Evolutionary conservation across 1,140 invertebrate species (phyloP), one percentile per base, ranked within the genome.

Genomic region (Melipona quadrifasciata): DNA sequence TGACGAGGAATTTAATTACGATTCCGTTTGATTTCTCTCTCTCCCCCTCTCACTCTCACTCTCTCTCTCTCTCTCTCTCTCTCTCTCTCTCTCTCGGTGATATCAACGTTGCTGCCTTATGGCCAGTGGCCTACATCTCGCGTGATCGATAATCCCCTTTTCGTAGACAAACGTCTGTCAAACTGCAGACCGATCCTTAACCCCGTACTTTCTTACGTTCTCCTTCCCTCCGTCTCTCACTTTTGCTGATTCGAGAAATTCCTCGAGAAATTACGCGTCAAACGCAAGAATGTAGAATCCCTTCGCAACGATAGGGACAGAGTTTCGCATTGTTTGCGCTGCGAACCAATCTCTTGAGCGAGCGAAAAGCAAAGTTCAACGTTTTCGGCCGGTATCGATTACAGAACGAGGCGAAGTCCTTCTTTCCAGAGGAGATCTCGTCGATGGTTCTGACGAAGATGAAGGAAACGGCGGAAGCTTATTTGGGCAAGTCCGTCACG

Each of bases 381-480:
- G n/a, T 24, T 61, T n/a, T 61, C 58, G 24, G 3, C 39, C 39
- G 39, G 39, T 68, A 68, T 77, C 70, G 24, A 39, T 84, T 58
- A 17, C 31, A 75, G 82, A 24, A 34, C 39, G 51, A 81, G 31
- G 24, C 21, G 64, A 87, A 87, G 70, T 78, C 82, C 31, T 85
- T 85, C 73, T 85, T 85, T 47, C 82, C 74, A 34, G 74, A 81
- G 72, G 67, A 89, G 75, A 85, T 87, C 65, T 78, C 51, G 57
- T 82, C 86, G 17, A 84, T 74, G 72, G 96, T 98, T 19, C 95
- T 99, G 1, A 97, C 97, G 87, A 99, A 99, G 95, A 99, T 99
- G 98, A 99, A 98, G 94, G 98, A 99, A 95, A 99, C 98, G 1
- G 98, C 98, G 58, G 98, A 99, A 91, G 96, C 96, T 70, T 99